Base-by-base conservation (phyloP, 1,140 invertebrate species). In the Sarcophaga peregrina region DNA sequence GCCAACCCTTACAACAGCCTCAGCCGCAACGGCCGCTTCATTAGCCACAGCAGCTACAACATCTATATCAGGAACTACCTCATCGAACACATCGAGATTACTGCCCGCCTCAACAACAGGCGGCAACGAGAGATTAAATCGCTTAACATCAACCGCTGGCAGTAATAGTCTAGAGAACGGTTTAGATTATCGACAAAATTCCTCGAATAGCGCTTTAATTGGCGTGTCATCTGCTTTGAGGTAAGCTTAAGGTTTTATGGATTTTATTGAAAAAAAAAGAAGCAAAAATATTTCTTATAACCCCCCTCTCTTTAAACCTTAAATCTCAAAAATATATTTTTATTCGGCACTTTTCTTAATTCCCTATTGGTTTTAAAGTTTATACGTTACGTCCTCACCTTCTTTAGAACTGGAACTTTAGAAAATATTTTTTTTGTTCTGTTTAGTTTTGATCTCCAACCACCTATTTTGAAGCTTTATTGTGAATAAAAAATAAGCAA, bases 11-110 rank as follows among this genome's bases (percentile, higher is more conserved):
- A 89, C 88, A 81, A 85, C 88, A 48, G 86, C 88, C 37, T 89
- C 88, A 3, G 88, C 86, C 11, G 88, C 88, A 7, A 88, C 83
- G 45, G 78, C 81, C 20, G 83, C 83, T 83, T 80, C 82, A 68
- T 58, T 80, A 83, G 47, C 87, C 15, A 89, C 87, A 47, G 89
- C 88, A 62, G 62, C 82, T 83, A 87, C 87, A 20, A 86, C 87
- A 2, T 52, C 68, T 6, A 54, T 54, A 37, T 74, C 62, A 2
- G 47, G 72, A 17, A 54, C 82, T 52, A 72, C 82, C 11, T 82
- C 82, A 3, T 46, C 48, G 25, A 73, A 37, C n/a, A 37, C 73
- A 37, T 54, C 82, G 13, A 48, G 75, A 46, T 45, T 45, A 25
- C 17, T 5, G 5, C 8, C 9, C 8, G 46, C 17, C 1, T 8